phyloP scores from a whole-genome alignment of 1,140 invertebrate species.

The Pseudoatta argentina region DNA sequence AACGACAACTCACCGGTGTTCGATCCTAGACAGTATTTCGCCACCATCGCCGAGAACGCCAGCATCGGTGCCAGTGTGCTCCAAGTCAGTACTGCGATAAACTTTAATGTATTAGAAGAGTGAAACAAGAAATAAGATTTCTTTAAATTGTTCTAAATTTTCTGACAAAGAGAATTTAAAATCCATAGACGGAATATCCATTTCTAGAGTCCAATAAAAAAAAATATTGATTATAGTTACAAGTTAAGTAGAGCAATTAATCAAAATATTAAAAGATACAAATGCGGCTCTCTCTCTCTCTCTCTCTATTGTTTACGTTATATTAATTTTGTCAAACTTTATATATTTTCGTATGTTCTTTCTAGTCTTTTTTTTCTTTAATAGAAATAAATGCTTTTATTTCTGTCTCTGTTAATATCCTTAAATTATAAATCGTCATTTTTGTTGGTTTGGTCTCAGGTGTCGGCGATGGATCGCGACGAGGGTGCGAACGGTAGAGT shows the following conservation, averaged over 20 bases:
- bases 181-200: neutral
- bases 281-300: neutral
- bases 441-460: constrained; percentile 79
- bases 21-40: constrained; percentile 94
- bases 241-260: neutral
- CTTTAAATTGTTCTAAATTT: neutral
- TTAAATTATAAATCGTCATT: neutral
- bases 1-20: constrained; percentile 98
- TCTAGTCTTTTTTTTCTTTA: too few relatives aligned
- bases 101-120: neutral
- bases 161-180: neutral
- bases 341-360: too few relatives aligned
- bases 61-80: constrained; percentile 96
- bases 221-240: neutral
- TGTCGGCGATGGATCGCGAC: constrained; percentile 97
- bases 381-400: too few relatives aligned
- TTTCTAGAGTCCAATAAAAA: neutral
- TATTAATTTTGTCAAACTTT: too few relatives aligned
- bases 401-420: neutral
- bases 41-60: constrained; percentile 96
- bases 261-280: neutral
- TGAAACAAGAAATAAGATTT: neutral
- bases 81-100: constrained; percentile 87
- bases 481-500: constrained; percentile 95
- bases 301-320: neutral